These are phyloP conservation scores for Neosilurus mollespiculum DNA, from an alignment of 2,797 vertebrate species.

Conservation along the genomic window DNA sequence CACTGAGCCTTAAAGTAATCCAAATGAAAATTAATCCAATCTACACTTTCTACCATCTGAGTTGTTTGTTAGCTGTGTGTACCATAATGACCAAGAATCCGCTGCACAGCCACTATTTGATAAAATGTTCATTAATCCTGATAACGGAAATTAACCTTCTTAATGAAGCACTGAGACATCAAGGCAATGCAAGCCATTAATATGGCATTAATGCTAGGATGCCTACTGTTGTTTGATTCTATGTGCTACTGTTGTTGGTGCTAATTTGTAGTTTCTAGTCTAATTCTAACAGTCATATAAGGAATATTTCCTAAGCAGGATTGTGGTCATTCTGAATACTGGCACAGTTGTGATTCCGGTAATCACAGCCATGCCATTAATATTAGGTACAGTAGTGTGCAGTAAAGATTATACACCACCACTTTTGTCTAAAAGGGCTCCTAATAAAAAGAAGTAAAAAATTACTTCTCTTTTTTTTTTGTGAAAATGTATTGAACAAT, in stretches of 20 bases:
- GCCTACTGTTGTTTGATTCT: no score
- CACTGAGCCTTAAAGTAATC: background rate
- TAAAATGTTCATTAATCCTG: background rate
- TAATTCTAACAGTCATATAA: background rate
- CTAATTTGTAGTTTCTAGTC: background rate
- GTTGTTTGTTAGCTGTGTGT: background rate
- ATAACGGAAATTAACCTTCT: background rate
- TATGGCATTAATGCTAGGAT: background rate
- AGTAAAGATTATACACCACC: no score
- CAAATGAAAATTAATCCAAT: background rate
- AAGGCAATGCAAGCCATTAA: no score
- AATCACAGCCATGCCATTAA: no score
- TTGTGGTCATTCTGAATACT: no score
- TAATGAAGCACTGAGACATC: background rate
- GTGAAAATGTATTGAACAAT: no score
- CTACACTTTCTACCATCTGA: background rate
- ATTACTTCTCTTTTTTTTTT: no score
- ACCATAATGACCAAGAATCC: background rate
- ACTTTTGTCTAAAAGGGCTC: no score
- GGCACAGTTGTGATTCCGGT: no score
- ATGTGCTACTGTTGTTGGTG: background rate
- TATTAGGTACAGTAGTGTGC: no score
- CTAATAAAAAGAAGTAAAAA: no score
- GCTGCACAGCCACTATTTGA: background rate
- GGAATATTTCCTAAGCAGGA: no score